Percentiles rank a stretch among this genome's conserved stretches.
phyloP scores from a whole-genome alignment of 2,113 vertebrate species.

The Microtus richardsoni region DNA sequence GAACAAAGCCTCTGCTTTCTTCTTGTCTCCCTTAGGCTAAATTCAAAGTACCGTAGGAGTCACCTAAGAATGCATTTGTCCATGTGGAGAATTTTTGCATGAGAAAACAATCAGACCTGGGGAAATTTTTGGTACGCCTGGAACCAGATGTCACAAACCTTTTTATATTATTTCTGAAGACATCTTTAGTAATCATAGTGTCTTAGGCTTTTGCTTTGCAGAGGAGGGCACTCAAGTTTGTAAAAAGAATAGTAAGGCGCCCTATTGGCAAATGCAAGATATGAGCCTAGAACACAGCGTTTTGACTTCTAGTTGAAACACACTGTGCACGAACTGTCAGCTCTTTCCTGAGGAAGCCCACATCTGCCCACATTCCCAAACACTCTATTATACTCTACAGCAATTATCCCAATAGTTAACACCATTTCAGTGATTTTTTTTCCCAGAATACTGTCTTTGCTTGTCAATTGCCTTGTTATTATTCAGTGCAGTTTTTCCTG shows the following conservation, averaged over 20 bases:
- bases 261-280: neutral
- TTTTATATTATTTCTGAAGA: neutral
- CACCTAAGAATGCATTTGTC: neutral
- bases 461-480: conserved; percentile 7
- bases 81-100: neutral
- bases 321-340: neutral
- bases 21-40: neutral
- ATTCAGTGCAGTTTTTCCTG: conserved; percentile 3
- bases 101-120: neutral
- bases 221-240: neutral
- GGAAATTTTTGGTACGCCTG: conserved; percentile 26
- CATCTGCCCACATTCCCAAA: conserved; percentile 13
- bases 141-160: neutral
- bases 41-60: neutral
- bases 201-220: neutral
- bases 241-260: neutral
- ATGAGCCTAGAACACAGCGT: neutral
- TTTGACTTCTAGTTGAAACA: neutral
- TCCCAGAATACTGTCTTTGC: conserved; percentile 36
- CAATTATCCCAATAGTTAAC: neutral
- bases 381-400: neutral
- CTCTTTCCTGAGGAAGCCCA: neutral
- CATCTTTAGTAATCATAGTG: conserved; percentile 3
- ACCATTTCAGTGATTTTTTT: conserved; percentile 31
- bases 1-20: neutral